Percentiles rank a stretch among this genome's conserved stretches.
phyloP scores from a whole-genome alignment of 2,113 vertebrate genomes.

The Lota lota region DNA sequence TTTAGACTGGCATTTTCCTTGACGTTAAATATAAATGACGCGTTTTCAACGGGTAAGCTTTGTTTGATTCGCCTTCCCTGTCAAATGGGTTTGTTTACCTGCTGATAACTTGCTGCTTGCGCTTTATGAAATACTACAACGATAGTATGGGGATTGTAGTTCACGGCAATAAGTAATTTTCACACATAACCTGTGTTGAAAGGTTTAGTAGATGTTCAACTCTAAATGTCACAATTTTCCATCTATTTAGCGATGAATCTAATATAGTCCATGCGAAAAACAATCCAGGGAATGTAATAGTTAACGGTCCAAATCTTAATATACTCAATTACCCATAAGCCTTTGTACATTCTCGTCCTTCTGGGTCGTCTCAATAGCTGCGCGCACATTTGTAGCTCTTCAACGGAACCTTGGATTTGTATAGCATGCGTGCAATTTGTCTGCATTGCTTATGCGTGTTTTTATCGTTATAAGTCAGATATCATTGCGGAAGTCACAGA shows the following conservation, averaged over 20 bases:
- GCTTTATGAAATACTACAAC: no score
- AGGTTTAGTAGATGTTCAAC: no score
- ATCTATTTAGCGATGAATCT: no score
- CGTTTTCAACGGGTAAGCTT: slow-evolving; percentile 40
- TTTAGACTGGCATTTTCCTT: slow-evolving; percentile 26
- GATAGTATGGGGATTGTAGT: slow-evolving; percentile 64
- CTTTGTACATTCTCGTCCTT: background rate
- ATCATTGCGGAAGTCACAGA: no score
- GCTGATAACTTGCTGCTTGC: slow-evolving; percentile 43
- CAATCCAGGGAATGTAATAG: no score
- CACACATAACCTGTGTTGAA: no score
- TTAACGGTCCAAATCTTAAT: no score
- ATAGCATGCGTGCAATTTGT: no score
- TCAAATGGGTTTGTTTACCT: slow-evolving; percentile 74
- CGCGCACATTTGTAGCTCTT: slow-evolving; percentile 26
- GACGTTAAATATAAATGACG: slow-evolving; percentile 39
- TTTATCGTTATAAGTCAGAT: no score
- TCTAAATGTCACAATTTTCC: no score
- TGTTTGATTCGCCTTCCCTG: slow-evolving; percentile 44
- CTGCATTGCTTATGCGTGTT: no score
- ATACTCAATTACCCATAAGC: slow-evolving; percentile 52
- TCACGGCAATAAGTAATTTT: background rate
- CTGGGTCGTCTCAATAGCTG: slow-evolving; percentile 8
- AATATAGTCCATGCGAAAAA: no score
- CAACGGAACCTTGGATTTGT: background rate